Base-by-base conservation (phyloP, 2,888 invertebrate genomes). In the Caenorhabditis auriculariae region DNA sequence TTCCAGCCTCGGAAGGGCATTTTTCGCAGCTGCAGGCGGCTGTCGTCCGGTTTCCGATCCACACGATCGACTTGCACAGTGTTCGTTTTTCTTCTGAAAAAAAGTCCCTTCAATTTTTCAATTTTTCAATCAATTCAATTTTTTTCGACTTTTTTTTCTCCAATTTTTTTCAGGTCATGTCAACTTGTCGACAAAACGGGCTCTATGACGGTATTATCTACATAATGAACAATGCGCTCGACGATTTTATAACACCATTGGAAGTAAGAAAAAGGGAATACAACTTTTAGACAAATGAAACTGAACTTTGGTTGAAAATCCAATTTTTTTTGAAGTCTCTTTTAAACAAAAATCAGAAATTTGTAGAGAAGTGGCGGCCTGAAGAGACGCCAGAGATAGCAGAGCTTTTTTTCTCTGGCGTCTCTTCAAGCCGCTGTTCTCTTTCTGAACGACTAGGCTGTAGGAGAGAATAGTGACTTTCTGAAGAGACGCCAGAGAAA, bases 21-120 rank as follows among this genome's bases (percentile, higher is more conserved):
- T 85, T 88, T 48, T 83, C 87, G 69, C 86, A 87, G 62, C 82
- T 90, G 50, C 89, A 90, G 82, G 86, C 87, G 29, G 87, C 89
- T 54, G 86, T 91, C 47, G 86, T 89, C 5, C 88, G 88, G 68
- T 83, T 90, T 60, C 88, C 89, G 68, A 88, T 91, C 72, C 85
- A 86, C 45, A 89, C 88, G 64, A 83, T 91, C 52, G 91, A 91
- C 82, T 85, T 91, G 21, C 88, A 91, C 82, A 89, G 89, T 83
- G 87, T 84, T 61, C 12, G 12, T 12, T 12, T 26, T 12, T 15
- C 15, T 23, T 7, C 24, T 45, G 26, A 9, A n/a, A n/a, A n/a
- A n/a, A n/a, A n/a, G n/a, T n/a, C n/a, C n/a, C n/a, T n/a, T n/a
- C n/a, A n/a, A n/a, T n/a, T n/a, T n/a, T n/a, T n/a, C n/a, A n/a